Conservation (phyloP, 37 sponge, comb jelly and placozoan genomes). For the Amphimedon queenslandica region DNA sequence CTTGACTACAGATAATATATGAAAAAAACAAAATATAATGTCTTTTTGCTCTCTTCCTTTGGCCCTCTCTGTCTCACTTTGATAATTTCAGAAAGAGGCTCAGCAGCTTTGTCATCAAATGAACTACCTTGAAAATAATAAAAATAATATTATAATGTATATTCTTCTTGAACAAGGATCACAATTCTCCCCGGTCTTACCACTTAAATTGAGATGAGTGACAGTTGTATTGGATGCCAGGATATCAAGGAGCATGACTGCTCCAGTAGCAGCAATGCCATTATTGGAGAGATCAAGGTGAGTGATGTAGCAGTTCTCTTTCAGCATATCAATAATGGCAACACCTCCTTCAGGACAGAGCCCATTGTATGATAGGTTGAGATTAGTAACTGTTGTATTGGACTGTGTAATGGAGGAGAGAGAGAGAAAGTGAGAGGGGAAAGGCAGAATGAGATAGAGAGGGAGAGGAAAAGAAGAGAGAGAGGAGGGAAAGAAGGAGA, state of each 20-base stretch:
- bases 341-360: constrained; percentile 79
- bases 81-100: constrained; percentile 69
- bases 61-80: constrained; percentile 32
- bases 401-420: constrained; percentile 36
- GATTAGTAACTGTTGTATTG: constrained; percentile 78
- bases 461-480: constrained; percentile 2
- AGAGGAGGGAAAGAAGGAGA: background rate
- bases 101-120: constrained; percentile 84
- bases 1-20: constrained; percentile 56
- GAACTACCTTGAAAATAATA: constrained; percentile 76
- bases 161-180: background rate
- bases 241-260: constrained; percentile 56
- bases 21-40: background rate
- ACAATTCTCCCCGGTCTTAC: constrained; percentile 2
- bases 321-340: constrained; percentile 90
- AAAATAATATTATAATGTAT: background rate
- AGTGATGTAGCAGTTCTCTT: constrained; percentile 95
- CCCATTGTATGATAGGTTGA: constrained; percentile 90
- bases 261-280: constrained; percentile 65
- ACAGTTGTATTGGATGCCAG: constrained; percentile 54
- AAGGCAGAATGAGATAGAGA: no score
- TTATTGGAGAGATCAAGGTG: constrained; percentile 85
- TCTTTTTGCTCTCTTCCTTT: background rate
- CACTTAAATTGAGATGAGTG: constrained; percentile 55
- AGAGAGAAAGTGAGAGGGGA: background rate